Conservation (phyloP, 2,797 vertebrate genomes). For the Adrianichthys oophorus region DNA sequence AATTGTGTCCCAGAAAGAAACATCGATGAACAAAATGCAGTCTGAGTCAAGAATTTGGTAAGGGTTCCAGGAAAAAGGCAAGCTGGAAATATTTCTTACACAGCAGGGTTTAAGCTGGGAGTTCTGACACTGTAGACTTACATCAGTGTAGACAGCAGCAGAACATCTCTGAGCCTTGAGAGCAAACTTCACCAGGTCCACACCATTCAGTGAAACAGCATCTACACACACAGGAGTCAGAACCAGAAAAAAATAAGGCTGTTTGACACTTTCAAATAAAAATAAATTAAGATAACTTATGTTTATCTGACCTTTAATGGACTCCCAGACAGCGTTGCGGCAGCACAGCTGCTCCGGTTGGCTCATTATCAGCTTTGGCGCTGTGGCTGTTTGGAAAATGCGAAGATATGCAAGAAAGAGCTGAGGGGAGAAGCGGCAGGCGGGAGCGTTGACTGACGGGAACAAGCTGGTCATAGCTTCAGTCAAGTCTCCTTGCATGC, state of each 20-base stretch:
- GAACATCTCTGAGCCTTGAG: conserved; percentile 46
- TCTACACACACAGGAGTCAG: conserved; percentile 24
- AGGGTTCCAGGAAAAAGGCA: too few species aligned
- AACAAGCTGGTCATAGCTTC: conserved; percentile 45
- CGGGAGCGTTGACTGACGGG: conserved; percentile 1
- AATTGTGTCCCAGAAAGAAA: too few species aligned
- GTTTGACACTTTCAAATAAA: background rate
- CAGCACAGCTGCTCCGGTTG: conserved; percentile 9
- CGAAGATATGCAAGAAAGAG: conserved; percentile 65
- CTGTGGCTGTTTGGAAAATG: conserved; percentile 62
- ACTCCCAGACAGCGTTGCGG: conserved; percentile 47
- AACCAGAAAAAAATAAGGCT: background rate
- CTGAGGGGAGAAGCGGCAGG: conserved; percentile 49
- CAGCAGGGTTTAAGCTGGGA: too few species aligned
- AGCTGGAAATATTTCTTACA: too few species aligned
- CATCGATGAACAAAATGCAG: too few species aligned
- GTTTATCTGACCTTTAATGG: conserved; percentile 55
- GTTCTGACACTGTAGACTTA: conserved; percentile 28
- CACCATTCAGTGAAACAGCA: conserved; percentile 30
- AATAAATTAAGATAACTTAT: background rate
- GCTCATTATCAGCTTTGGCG: conserved; percentile 32
- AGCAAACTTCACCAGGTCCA: conserved; percentile 59
- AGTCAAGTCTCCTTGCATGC: conserved; percentile 54
- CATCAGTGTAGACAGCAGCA: conserved; percentile 36
- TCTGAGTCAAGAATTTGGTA: too few species aligned